Base-by-base conservation (phyloP, 2,888 invertebrate genomes). In the Linnaemya vulpina region DNA sequence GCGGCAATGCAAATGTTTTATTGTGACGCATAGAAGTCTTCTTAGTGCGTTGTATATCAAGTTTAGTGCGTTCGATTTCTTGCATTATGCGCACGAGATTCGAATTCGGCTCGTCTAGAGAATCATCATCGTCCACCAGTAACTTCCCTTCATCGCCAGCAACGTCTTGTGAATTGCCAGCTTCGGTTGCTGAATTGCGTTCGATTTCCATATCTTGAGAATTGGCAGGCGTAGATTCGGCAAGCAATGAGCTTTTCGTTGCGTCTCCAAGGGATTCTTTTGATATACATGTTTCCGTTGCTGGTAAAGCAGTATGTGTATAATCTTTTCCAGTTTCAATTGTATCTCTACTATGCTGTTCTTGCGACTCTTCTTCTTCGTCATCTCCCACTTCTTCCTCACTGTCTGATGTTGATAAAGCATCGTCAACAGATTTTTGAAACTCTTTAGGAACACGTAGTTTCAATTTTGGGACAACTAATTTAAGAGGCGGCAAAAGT, bases 391-490 rank as follows among this genome's bases (percentile, higher is more conserved):
- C 90, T 5, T 91, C 91, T 17, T 91, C 92, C 10, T 81, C 84
- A 67, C 90, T 91, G 38, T 92, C 92, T 0, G 90, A 90, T 8
- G 92, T 91, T 25, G 91, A 91, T 3, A 91, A 88, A 58, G 90
- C 92, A n/a, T 91, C 92, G 84, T 92, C 91, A 20, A 91, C 91
- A 0, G 92, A 90, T 70, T 91, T 92, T 67, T 92, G 92, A 86
- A 94, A 94, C 89, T 94, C 94, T 90, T 94, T 94, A 62, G 95
- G 94, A 87, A 95, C 94, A 91, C 95, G 94, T 30, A 96, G 93
- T 87, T 95, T 96, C 75, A 96, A 92, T 91, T 96, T 96, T 88
- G 95, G 95, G 87, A 95, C 95, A 92, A 92, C 89, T 38, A 92
- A 87, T 71, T 83, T 87, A 15, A 71, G n/a, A 13, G 77, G 51